phyloP scores from a whole-genome alignment of 2,797 vertebrate species.

The Enteromius radiatus region DNA sequence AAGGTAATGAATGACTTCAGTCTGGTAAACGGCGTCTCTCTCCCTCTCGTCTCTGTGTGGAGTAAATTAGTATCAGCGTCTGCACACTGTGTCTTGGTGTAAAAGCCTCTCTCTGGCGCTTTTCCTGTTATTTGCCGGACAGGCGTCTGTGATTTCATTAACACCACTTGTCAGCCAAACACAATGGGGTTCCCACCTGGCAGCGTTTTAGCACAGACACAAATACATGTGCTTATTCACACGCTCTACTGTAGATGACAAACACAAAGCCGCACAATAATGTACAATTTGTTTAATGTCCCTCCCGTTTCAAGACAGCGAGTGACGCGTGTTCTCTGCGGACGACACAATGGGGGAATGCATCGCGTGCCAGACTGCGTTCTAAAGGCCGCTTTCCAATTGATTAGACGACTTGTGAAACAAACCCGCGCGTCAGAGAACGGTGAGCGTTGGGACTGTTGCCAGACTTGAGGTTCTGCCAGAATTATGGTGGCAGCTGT shows the following conservation, averaged over 20 bases:
- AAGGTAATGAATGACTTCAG: constrained; percentile 69
- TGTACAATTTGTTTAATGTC: constrained; percentile 77
- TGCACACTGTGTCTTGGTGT: constrained; percentile 39
- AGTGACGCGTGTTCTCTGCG: constrained; percentile 72
- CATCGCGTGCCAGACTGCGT: constrained; percentile 76
- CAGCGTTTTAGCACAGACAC: constrained; percentile 63
- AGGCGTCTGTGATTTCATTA: constrained; percentile 77
- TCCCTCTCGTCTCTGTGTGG: constrained; percentile 65
- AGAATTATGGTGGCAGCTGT: constrained; percentile 43
- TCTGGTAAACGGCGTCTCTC: constrained; percentile 58
- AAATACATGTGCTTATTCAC: constrained; percentile 53
- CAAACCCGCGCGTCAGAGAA: constrained; percentile 75
- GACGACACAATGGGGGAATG: constrained; percentile 72
- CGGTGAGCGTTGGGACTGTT: constrained; percentile 72
- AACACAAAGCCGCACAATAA: constrained; percentile 71
- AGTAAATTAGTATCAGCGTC: constrained; percentile 73
- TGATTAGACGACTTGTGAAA: constrained; percentile 81
- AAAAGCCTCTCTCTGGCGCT: constrained; percentile 62
- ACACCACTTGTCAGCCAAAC: constrained; percentile 70
- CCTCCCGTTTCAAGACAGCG: constrained; percentile 66
- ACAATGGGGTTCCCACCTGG: constrained; percentile 76
- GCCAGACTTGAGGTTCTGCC: constrained; percentile 66
- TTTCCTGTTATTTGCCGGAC: constrained; percentile 68
- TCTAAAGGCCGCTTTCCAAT: constrained; percentile 77
- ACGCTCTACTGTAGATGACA: constrained; percentile 63